Percentiles rank a stretch among this genome's conserved stretches.
These are phyloP conservation scores for Dolichopus griseipennis DNA, from an alignment of 2,888 invertebrate genomes.

Conservation along the genomic window DNA sequence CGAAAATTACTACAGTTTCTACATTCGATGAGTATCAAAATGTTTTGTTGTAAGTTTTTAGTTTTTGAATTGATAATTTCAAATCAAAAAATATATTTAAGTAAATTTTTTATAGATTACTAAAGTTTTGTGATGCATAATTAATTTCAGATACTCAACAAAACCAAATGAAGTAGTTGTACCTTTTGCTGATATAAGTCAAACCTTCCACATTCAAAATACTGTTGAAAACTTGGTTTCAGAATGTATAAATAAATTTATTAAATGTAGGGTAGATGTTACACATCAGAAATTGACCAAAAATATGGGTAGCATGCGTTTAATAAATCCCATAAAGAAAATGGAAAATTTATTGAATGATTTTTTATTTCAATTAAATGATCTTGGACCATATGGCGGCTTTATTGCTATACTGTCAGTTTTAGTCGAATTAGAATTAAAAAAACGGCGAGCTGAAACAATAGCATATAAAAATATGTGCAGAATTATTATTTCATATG, in stretches of 20 bases:
- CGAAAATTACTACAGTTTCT: constrained; percentile 61
- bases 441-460: constrained; percentile 48
- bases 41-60: constrained; percentile 39
- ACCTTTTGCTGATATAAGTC: constrained; percentile 19
- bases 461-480: constrained; percentile 35
- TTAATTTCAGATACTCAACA: constrained; percentile 46
- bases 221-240: constrained; percentile 16
- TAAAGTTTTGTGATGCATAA: not conserved
- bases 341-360: constrained; percentile 46
- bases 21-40: constrained; percentile 43
- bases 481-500: constrained; percentile 29
- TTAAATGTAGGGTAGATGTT: constrained; percentile 27
- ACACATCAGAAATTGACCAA: constrained; percentile 28
- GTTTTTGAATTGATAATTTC: too few species aligned
- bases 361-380: constrained; percentile 46
- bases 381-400: constrained; percentile 52
- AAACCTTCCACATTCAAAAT: not conserved
- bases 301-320: constrained; percentile 22
- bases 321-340: constrained; percentile 43
- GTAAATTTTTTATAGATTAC: too few species aligned
- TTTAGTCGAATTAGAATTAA: constrained; percentile 53
- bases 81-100: too few species aligned
- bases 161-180: constrained; percentile 46
- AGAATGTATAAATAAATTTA: constrained; percentile 19
- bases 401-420: constrained; percentile 51